phyloP scores from a whole-genome alignment of 2,797 vertebrate species.

The Characodon lateralis region DNA sequence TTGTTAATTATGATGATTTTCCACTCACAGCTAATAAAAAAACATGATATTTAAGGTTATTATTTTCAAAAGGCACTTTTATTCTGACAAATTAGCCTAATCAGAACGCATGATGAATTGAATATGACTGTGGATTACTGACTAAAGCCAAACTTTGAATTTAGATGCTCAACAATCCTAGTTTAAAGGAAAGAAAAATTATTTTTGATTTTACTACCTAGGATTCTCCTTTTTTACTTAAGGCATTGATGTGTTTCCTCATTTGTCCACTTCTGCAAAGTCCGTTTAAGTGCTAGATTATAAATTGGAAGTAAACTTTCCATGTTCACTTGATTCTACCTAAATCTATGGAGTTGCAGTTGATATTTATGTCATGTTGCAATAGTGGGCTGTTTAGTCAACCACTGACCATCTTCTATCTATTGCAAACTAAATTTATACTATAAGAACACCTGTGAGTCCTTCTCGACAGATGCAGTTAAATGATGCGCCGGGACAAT shows the following conservation, averaged over 20 bases:
- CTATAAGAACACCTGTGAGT: conserved; percentile 2
- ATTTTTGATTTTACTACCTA: not conserved
- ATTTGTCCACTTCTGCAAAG: not conserved
- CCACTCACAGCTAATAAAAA: no score
- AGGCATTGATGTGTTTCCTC: not conserved
- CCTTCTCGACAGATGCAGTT: not conserved
- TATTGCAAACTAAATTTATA: not conserved
- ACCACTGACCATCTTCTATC: not conserved
- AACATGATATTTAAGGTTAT: no score
- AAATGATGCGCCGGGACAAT: conserved; percentile 33
- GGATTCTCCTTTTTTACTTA: not conserved
- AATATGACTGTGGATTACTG: not conserved
- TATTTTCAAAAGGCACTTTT: no score
- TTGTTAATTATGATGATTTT: no score
- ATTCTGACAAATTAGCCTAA: no score
- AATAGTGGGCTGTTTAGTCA: not conserved
- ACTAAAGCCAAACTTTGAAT: not conserved
- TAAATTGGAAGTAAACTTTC: not conserved
- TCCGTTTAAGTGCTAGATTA: not conserved
- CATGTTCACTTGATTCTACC: not conserved
- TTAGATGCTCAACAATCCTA: not conserved
- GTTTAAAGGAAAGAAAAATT: not conserved
- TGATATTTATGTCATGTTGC: not conserved
- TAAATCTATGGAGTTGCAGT: not conserved
- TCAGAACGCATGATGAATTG: no score